A percentile compares a stretch with the other conserved stretches of the same genome.
Evolutionary conservation across 2,888 invertebrate genomes (phyloP).

Genomic region (Papilio demoleus): DNA sequence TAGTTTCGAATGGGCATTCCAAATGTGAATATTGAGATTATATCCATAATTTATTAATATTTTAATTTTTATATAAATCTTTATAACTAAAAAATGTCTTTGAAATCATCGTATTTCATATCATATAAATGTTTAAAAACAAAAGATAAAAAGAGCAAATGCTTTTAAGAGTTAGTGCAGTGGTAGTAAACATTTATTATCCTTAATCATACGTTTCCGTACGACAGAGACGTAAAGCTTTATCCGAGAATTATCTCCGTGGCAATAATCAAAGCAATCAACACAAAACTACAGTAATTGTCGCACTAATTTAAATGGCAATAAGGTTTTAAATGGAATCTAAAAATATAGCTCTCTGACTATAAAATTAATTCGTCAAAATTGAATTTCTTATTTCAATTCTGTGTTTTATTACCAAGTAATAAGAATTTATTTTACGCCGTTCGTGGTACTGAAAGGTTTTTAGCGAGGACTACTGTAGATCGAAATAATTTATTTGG

Average conservation of each 20-base stretch:
- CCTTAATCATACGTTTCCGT: conserved; percentile 47
- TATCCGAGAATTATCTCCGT: conserved; percentile 42
- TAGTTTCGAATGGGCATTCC: no score
- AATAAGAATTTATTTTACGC: conserved; percentile 15
- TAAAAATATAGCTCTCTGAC: conserved; percentile 45
- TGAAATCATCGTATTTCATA: not conserved
- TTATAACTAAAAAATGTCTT: not conserved
- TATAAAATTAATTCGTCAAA: conserved; percentile 56
- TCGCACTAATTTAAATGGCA: conserved; percentile 49
- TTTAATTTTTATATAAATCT: not conserved
- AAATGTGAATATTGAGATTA: no score
- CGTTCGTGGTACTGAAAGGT: conserved; percentile 18
- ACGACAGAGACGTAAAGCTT: conserved; percentile 33
- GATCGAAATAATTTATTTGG: conserved; percentile 40
- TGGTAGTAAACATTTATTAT: conserved; percentile 50
- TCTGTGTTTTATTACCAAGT: conserved; percentile 17
- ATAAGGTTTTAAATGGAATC: conserved; percentile 52
- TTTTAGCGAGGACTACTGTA: conserved; percentile 33
- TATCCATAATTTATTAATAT: no score
- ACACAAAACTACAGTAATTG: conserved; percentile 44
- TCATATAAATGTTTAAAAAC: not conserved
- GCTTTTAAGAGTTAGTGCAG: conserved; percentile 33
- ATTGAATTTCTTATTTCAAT: conserved; percentile 6
- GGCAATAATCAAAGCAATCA: conserved; percentile 47
- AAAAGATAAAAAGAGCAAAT: conserved; percentile 11